phyloP scores from a whole-genome alignment of 2,113 vertebrate species.

The Anguilla japonica region DNA sequence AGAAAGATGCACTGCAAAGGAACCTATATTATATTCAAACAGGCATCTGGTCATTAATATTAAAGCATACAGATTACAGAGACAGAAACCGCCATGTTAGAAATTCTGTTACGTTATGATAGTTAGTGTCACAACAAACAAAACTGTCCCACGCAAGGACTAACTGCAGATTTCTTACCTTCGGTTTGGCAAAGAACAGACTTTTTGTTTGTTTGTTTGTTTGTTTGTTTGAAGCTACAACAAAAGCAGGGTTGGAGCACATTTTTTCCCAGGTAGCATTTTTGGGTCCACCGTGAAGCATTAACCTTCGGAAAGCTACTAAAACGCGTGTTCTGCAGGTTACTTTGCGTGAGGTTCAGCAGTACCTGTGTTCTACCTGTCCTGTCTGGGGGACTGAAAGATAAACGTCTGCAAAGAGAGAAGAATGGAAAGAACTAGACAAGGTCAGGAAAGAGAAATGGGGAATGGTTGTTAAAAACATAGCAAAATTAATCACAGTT shows the following conservation, averaged over 20 bases:
- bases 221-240: background rate
- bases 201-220: too few species aligned
- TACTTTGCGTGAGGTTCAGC: constrained; percentile 81
- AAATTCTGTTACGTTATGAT: background rate
- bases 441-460: constrained; percentile 92
- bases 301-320: constrained; percentile 58
- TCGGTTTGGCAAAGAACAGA: background rate
- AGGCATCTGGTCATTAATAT: background rate
- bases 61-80: background rate
- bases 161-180: background rate
- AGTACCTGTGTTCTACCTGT: constrained; percentile 99
- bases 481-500: constrained; percentile 70
- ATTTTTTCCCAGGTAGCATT: constrained; percentile 56
- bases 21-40: background rate
- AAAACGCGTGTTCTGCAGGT: constrained; percentile 53
- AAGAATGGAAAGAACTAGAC: constrained; percentile 99
- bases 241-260: background rate
- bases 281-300: constrained; percentile 86
- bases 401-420: constrained; percentile 99
- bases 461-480: constrained; percentile 83
- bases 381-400: constrained; percentile 99
- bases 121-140: background rate
- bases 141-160: background rate
- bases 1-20: background rate
- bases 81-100: background rate